phyloP scores from a whole-genome alignment of 2,888 invertebrate species.

The Lepidochitona cinerea region DNA sequence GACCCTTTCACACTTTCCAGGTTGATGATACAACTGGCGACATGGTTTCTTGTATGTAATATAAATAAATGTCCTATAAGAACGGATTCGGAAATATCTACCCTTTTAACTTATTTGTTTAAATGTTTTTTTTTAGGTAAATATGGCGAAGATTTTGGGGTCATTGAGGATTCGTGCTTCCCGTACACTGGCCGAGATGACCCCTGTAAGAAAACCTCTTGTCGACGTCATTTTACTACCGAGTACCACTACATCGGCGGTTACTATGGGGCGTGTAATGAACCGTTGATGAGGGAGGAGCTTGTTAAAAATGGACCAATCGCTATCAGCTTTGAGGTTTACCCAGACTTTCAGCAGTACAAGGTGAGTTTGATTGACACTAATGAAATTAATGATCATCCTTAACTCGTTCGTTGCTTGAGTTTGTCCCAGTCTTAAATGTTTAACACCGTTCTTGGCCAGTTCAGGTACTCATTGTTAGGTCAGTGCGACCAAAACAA shows the following conservation, averaged over 20 bases:
- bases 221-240: conserved; percentile 70
- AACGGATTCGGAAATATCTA: too few species aligned
- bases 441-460: too few species aligned
- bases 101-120: too few species aligned
- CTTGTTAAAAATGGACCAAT: conserved; percentile 72
- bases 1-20: too few species aligned
- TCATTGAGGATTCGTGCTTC: conserved; percentile 71
- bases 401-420: too few species aligned
- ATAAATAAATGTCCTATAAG: too few species aligned
- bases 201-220: conserved; percentile 64
- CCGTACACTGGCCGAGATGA: conserved; percentile 71
- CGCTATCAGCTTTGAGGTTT: conserved; percentile 72
- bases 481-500: too few species aligned
- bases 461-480: too few species aligned
- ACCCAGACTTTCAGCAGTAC: conserved; percentile 69
- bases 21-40: too few species aligned
- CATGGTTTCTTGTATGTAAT: too few species aligned
- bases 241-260: conserved; percentile 73
- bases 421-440: too few species aligned
- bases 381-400: background rate
- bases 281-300: conserved; percentile 71
- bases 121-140: too few species aligned
- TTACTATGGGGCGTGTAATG: conserved; percentile 73
- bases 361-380: conserved; percentile 10
- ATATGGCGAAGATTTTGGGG: conserved; percentile 71